Percentiles rank a stretch among this genome's conserved stretches.
phyloP scores from a whole-genome alignment of 2,113 vertebrate genomes.

The Crypturellus undulatus region DNA sequence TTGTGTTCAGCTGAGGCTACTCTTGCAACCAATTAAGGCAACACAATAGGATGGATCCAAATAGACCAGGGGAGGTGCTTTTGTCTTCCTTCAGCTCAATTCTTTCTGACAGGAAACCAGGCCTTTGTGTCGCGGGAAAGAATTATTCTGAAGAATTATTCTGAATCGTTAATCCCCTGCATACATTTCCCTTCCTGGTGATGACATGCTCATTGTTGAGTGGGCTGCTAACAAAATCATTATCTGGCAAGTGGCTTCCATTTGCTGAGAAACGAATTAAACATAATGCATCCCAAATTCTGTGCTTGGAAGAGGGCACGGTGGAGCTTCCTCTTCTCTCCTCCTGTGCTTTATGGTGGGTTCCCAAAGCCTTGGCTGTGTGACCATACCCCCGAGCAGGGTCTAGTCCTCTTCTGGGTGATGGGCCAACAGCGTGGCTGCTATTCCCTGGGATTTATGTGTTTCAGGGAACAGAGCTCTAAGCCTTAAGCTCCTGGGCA shows the following conservation, averaged over 20 bases:
- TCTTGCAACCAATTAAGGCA: conserved; percentile 10
- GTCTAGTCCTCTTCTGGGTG: background rate
- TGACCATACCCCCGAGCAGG: background rate
- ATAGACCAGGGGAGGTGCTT: background rate
- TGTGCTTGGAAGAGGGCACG: background rate
- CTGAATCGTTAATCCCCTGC: conserved; percentile 41
- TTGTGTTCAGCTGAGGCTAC: background rate
- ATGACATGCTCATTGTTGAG: conserved; percentile 1
- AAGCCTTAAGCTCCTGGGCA: background rate
- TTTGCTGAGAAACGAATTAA: background rate
- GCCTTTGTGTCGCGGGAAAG: conserved; percentile 27
- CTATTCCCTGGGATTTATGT: background rate
- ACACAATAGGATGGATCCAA: background rate
- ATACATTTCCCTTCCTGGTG: background rate
- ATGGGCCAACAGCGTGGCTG: background rate
- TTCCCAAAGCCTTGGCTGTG: background rate
- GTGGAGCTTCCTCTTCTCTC: background rate
- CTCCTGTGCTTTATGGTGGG: background rate
- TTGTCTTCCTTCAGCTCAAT: conserved; percentile 32
- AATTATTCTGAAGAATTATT: conserved; percentile 33
- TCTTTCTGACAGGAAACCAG: conserved; percentile 41
- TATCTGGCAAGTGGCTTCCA: conserved; percentile 24
- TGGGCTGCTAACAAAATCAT: conserved; percentile 45
- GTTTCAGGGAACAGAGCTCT: background rate
- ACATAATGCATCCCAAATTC: background rate